Evolutionary conservation across 2,797 vertebrate genomes (phyloP), one percentile per base, ranked within the genome.

Genomic region (Halcyon smyrnensis): DNA sequence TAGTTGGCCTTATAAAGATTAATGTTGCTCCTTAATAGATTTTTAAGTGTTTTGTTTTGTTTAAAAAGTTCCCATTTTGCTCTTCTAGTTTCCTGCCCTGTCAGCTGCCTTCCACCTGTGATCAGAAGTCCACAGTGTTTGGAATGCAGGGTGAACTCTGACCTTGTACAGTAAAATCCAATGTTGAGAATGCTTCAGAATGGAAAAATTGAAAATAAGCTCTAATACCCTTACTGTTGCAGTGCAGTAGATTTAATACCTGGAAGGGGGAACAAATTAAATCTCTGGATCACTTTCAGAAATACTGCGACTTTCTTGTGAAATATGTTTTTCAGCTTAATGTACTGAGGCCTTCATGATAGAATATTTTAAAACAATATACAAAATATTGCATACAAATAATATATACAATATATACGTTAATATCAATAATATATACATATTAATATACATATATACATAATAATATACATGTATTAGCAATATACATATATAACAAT

Each of bases 61-160:
- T 84, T 84, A 39, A 89, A 56, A 81, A 86, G 9, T 82, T 87
- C 48, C 21, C 7, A 11, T 77, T 77, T 76, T 86, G 59, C 64
- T 45, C 32, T 64, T 87, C 39, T 41, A 13, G 43, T 87, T 90
- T 74, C 50, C 62, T 79, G 65, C 43, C 65, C 34, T 63, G 13
- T 57, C 83, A 68, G 28, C 59, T 90, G 67, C 34, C 37, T 78
- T 83, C 30, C 32, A 32, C 23, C n/a, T 63, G 54, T 43, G 45
- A 7, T 32, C 3, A 1, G 17, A 68, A 46, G 16, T 45, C n/a
- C 8, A 7, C 14, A 1, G 19, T 69, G 37, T 34, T 36, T 1
- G 0, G 48, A 43, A 41, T 78, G 53, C 77, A 67, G 60, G 37
- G 41, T 59, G 67, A 74, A 18, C 39, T 68, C 62, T 37, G 50